Conservation (phyloP, 2,888 invertebrate genomes). For the Minunthozetes semirufus region DNA sequence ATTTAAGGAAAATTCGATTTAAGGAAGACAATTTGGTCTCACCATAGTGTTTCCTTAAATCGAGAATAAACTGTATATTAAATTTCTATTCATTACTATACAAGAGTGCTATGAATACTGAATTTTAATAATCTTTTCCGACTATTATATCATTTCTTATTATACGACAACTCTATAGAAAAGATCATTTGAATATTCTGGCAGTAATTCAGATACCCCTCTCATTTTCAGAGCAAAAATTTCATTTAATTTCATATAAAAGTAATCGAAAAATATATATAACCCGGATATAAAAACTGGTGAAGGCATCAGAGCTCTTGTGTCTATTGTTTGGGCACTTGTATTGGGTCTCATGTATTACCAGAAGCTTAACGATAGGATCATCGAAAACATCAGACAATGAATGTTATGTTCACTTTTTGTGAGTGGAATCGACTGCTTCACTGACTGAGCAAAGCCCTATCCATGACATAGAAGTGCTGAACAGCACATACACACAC, state of each 20-base stretch:
- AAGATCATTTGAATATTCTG: neutral
- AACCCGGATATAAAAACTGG: neutral
- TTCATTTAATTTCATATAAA: neutral
- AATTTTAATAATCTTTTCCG: no score
- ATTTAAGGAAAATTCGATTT: neutral
- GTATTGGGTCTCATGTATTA: neutral
- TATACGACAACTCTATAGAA: neutral
- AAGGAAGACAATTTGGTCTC: no score
- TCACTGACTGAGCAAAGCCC: slow-evolving; percentile 1
- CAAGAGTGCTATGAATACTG: no score
- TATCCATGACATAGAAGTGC: slow-evolving; percentile 4
- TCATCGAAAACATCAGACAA: slow-evolving; percentile 8
- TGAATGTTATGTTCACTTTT: neutral
- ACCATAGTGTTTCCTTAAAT: no score
- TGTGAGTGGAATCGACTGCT: neutral
- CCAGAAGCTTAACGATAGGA: neutral
- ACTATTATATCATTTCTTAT: no score
- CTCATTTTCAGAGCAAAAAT: neutral
- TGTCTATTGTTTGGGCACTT: neutral
- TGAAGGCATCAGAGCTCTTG: neutral
- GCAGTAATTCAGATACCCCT: neutral
- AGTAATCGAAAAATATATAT: neutral
- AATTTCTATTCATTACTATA: no score
- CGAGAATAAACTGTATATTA: neutral
- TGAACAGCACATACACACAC: neutral